Evolutionary conservation across 2,797 vertebrate species (phyloP).

Genomic region (Hipposideros larvatus): DNA sequence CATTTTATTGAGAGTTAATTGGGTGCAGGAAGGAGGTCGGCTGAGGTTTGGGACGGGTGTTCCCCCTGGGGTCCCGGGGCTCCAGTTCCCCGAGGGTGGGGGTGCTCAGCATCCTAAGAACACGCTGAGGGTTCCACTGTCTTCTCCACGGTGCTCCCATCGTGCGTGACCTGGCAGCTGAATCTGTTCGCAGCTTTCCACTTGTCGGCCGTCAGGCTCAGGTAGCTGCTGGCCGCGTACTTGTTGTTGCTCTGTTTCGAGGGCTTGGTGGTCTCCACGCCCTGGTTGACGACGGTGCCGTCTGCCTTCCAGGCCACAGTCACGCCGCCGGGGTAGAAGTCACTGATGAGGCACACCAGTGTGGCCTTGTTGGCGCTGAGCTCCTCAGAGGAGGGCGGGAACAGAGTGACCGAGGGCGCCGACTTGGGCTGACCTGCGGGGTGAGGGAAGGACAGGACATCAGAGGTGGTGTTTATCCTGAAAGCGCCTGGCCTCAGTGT

Average conservation of each 20-base stretch:
- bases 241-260: conserved; percentile 77
- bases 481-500: not conserved
- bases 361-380: conserved; percentile 64
- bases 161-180: no score
- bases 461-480: not conserved
- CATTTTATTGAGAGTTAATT: not conserved
- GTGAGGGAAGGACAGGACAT: not conserved
- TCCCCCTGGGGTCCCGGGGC: not conserved
- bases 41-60: not conserved
- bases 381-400: conserved; percentile 66
- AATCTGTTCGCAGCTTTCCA: no score
- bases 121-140: no score
- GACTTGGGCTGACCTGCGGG: conserved; percentile 63
- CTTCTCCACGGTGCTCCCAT: no score
- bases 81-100: no score
- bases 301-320: conserved; percentile 73
- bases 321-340: conserved; percentile 76
- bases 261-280: conserved; percentile 64
- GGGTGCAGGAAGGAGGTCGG: no score
- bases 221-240: no score
- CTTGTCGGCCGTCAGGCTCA: no score
- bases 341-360: conserved; percentile 82
- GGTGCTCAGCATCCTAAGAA: no score
- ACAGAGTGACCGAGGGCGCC: not conserved
- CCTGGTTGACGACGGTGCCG: not conserved